phyloP scores from a whole-genome alignment of 35 echinoderm and acorn worm genomes.

The Hemicentrotus pulcherrimus region DNA sequence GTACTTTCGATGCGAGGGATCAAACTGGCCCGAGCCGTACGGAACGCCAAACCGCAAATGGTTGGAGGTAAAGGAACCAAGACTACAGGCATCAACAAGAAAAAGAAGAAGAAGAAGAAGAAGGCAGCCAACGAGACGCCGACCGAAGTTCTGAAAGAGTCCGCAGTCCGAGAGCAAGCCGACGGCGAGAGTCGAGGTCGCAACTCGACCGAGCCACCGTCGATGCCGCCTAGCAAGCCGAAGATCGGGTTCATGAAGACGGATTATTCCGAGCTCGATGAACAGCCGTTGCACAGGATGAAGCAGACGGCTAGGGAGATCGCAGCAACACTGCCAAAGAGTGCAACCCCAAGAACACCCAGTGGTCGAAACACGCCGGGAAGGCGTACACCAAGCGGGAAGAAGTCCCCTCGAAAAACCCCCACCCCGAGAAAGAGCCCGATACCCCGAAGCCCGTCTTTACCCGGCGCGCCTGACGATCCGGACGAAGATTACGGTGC shows the following conservation, averaged over 20 bases:
- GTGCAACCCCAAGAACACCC: background rate
- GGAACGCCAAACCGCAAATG: background rate
- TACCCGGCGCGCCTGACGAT: conserved; percentile 11
- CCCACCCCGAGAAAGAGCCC: background rate
- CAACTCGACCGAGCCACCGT: conserved; percentile 35
- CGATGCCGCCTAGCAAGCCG: background rate
- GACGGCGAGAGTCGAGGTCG: conserved; percentile 45
- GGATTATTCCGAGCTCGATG: conserved; percentile 39
- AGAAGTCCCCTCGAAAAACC: background rate
- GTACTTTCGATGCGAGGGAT: conserved; percentile 29
- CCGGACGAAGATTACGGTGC: background rate
- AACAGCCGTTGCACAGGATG: background rate
- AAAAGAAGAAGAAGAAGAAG: conserved; percentile 49
- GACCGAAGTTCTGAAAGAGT: background rate
- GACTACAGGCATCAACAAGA: background rate
- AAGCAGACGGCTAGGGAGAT: conserved; percentile 27
- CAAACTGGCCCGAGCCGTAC: conserved; percentile 9
- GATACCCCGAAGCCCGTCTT: conserved; percentile 16
- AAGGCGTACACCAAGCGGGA: conserved; percentile 2
- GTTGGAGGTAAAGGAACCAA: background rate
- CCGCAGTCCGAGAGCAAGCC: background rate
- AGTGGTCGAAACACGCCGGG: background rate
- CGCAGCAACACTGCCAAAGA: conserved; percentile 17
- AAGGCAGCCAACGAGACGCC: background rate
- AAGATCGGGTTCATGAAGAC: conserved; percentile 27